Evolutionary conservation across 2,888 invertebrate species (phyloP).

Genomic region (Drosophila leonis): DNA sequence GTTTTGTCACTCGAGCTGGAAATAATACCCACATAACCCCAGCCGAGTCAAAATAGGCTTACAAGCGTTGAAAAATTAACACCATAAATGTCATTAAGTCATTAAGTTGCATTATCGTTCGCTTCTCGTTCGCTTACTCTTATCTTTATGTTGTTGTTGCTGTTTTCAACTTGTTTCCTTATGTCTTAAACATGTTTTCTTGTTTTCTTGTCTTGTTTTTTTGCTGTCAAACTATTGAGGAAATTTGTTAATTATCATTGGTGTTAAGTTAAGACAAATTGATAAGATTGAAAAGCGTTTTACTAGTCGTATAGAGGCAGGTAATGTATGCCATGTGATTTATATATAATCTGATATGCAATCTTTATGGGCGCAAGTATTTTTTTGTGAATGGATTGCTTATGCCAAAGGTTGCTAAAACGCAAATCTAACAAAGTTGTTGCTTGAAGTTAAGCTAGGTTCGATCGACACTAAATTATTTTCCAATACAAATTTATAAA

Average conservation of each 20-base stretch:
- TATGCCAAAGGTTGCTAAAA: background rate
- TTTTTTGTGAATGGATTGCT: background rate
- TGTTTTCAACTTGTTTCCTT: conserved; percentile 32
- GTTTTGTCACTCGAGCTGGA: conserved; percentile 25
- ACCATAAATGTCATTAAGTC: conserved; percentile 72
- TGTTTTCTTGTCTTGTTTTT: conserved; percentile 31
- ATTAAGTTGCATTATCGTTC: conserved; percentile 61
- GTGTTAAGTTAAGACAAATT: conserved; percentile 10
- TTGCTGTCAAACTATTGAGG: conserved; percentile 42
- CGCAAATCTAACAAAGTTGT: background rate
- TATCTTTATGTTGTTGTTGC: conserved; percentile 45
- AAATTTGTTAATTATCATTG: conserved; percentile 34
- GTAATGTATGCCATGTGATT: background rate
- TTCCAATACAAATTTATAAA: background rate
- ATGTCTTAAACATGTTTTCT: conserved; percentile 36
- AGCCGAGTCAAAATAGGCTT: conserved; percentile 40
- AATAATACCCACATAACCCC: conserved; percentile 21
- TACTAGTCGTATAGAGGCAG: background rate
- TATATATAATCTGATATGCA: background rate
- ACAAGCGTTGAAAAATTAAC: conserved; percentile 41
- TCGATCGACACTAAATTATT: too few relatives aligned
- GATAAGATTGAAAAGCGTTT: conserved; percentile 22
- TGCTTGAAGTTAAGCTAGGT: background rate
- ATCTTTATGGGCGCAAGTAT: background rate
- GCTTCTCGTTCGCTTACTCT: conserved; percentile 21